Conservation (phyloP, 1,140 invertebrate species). For the Melipona quadrifasciata region DNA sequence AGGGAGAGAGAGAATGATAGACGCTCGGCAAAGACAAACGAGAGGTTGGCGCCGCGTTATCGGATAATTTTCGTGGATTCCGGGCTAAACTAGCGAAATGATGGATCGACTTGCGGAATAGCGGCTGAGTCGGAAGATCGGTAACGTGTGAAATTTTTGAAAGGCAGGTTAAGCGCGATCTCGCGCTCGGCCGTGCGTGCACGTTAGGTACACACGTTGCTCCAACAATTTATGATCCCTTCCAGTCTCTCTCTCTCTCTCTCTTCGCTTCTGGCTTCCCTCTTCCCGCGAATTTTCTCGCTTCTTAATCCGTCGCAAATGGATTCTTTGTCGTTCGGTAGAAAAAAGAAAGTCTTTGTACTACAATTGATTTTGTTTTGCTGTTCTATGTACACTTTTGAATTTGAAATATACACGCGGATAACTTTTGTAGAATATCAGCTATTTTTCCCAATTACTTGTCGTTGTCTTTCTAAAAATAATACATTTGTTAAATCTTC, state of each 20-base stretch:
- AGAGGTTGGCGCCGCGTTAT: slow-evolving; percentile 56
- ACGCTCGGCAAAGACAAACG: slow-evolving; percentile 54
- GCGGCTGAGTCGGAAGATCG: slow-evolving; percentile 47
- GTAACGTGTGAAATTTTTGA: slow-evolving; percentile 71
- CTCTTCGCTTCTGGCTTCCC: neutral
- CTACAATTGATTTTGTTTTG: no score
- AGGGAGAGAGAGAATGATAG: neutral
- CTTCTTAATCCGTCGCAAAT: no score
- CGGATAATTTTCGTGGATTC: slow-evolving; percentile 62
- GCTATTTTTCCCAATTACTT: no score
- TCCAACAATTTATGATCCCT: slow-evolving; percentile 73
- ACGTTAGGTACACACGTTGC: slow-evolving; percentile 61
- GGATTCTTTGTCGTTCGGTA: no score
- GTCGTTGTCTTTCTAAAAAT: no score
- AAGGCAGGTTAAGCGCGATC: slow-evolving; percentile 67
- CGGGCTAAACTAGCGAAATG: slow-evolving; percentile 64
- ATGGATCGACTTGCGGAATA: slow-evolving; percentile 58
- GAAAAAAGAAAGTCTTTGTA: no score
- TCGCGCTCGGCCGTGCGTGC: slow-evolving; percentile 57
- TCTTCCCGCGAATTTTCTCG: neutral
- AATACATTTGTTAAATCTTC: no score
- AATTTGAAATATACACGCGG: no score
- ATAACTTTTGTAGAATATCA: no score
- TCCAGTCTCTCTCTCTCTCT: slow-evolving; percentile 9
- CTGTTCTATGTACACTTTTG: no score